Percentiles rank a stretch among this genome's conserved stretches.
phyloP scores from a whole-genome alignment of 2,888 invertebrate genomes.

The Hymenopus coronatus region DNA sequence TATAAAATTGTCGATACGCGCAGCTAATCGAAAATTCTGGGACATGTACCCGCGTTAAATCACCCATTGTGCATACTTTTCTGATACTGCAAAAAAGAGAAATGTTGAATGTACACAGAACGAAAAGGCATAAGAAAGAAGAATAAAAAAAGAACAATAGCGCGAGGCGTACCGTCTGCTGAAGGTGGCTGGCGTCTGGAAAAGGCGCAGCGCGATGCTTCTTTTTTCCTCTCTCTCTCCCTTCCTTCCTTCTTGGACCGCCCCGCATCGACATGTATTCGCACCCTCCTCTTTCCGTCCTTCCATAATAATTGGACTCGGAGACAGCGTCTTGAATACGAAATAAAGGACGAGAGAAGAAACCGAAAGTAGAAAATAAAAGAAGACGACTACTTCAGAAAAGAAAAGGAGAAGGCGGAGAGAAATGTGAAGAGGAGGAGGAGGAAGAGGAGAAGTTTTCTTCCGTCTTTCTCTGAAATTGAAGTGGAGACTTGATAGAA shows the following conservation, averaged over 20 bases:
- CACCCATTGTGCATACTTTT: neutral
- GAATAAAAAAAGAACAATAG: neutral
- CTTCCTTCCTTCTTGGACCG: neutral
- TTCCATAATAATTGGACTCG: constrained; percentile 32
- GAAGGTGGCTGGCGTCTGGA: neutral
- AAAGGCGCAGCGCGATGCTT: neutral
- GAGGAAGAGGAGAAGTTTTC: constrained; percentile 22
- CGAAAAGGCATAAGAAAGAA: neutral
- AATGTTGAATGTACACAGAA: neutral
- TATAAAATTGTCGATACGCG: neutral
- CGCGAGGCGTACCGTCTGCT: neutral
- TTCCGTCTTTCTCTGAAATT: neutral
- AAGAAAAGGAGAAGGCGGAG: neutral
- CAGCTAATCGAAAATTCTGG: neutral
- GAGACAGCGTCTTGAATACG: constrained; percentile 33
- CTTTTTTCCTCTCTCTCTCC: neutral
- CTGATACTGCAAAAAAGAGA: neutral
- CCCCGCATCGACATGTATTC: constrained; percentile 27
- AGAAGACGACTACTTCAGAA: constrained; percentile 23
- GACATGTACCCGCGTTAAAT: neutral
- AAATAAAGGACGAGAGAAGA: constrained; percentile 25
- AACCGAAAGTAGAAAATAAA: constrained; percentile 10
- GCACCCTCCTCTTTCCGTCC: constrained; percentile 14
- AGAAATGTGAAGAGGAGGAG: constrained; percentile 20
- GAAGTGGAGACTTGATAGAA: constrained; percentile 6